Percentiles rank a stretch among this genome's conserved stretches.
Evolutionary conservation across 1,140 invertebrate species (phyloP).

Genomic region (Anagrus nilaparvatae): DNA sequence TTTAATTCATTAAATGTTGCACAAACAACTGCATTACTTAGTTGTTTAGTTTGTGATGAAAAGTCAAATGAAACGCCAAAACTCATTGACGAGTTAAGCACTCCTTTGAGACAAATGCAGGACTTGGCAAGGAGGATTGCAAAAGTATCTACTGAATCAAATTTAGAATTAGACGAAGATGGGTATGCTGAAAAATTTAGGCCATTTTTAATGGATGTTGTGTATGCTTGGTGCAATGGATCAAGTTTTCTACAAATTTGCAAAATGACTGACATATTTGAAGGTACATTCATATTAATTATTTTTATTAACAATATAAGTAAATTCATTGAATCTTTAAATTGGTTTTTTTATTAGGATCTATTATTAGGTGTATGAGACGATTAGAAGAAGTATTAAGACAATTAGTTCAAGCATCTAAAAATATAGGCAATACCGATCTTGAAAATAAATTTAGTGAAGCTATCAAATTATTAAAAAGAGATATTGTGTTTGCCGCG

Average conservation of each 20-base stretch:
- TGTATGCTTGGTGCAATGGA: conserved; percentile 92
- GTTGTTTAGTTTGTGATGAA: conserved; percentile 97
- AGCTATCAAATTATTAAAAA: conserved; percentile 84
- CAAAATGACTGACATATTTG: conserved; percentile 97
- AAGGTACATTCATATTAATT: conserved; percentile 53
- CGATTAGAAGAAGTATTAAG: conserved; percentile 90
- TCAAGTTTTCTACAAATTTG: conserved; percentile 85
- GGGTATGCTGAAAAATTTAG: conserved; percentile 88
- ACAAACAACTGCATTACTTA: conserved; percentile 80
- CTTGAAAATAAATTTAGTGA: conserved; percentile 94
- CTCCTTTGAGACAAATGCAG: conserved; percentile 69
- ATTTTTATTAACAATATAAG: conserved; percentile 9
- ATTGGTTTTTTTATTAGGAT: conserved; percentile 50
- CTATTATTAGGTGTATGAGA: conserved; percentile 95
- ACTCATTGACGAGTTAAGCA: conserved; percentile 77
- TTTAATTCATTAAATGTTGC: conserved; percentile 79
- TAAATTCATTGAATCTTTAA: conserved; percentile 9
- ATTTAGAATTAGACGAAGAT: conserved; percentile 84
- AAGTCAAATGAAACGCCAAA: conserved; percentile 76
- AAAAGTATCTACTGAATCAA: conserved; percentile 83
- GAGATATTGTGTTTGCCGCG: conserved; percentile 98
- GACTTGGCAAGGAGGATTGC: conserved; percentile 85
- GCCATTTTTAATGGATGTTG: conserved; percentile 95
- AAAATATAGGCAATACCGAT: conserved; percentile 93
- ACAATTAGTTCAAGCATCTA: conserved; percentile 92